These are phyloP conservation scores for Anarhynchus alexandrinus DNA, from an alignment of 2,113 vertebrate genomes.

Conservation along the genomic window DNA sequence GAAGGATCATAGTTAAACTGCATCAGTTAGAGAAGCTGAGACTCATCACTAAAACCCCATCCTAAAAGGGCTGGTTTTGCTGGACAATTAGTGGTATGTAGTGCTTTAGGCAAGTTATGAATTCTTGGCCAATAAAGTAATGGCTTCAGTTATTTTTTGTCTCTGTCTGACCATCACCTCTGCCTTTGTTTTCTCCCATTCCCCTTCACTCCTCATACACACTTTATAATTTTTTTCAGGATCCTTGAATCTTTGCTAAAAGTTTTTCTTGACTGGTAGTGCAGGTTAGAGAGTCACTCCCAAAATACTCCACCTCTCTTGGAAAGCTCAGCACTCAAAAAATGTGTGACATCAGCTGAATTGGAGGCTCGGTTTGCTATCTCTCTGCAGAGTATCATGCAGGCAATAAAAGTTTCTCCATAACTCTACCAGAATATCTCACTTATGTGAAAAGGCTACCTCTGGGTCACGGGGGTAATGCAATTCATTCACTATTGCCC, in stretches of 20 bases:
- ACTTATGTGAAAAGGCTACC: not conserved
- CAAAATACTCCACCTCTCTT: not conserved
- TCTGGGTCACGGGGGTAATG: not conserved
- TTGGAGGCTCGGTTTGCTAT: not conserved
- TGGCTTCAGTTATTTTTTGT: not conserved
- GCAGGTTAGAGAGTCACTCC: not conserved
- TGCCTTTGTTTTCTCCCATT: not conserved
- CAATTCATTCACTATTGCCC: not conserved
- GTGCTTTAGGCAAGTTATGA: not conserved
- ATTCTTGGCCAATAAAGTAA: not conserved
- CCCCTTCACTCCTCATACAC: not conserved
- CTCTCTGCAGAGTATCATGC: not conserved
- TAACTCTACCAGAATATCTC: not conserved
- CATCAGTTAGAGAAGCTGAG: not conserved
- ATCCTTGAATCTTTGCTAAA: not conserved
- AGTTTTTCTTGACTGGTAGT: not conserved
- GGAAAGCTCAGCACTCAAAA: not conserved
- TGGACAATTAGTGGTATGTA: not conserved
- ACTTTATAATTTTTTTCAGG: not conserved
- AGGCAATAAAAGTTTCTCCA: not conserved
- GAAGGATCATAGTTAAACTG: not conserved
- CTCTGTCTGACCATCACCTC: not conserved
- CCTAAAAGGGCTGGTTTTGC: not conserved
- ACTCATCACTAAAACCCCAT: not conserved
- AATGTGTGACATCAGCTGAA: rapidly evolving